Base-by-base conservation (phyloP, 2,888 invertebrate genomes). In the Galeruca laticollis region DNA sequence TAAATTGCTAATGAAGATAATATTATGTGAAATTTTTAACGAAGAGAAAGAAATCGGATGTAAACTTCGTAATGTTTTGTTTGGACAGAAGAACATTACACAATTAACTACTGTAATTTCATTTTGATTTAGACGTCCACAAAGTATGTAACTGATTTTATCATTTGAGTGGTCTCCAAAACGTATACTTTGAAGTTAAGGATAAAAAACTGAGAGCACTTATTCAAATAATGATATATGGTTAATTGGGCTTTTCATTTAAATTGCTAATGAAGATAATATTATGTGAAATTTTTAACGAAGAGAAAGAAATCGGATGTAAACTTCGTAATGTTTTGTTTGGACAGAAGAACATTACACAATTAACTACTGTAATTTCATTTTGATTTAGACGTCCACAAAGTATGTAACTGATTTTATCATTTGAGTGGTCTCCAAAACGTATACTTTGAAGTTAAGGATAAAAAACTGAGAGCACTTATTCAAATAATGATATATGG, bases 1-100 rank as follows among this genome's bases (percentile, higher is more conserved):
- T 47, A 15, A 47, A 47, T 47, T 47, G 47, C 47, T 47, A 47
- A 47, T 47, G 18, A 47, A 47, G 47, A 47, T 47, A n/a, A n/a
- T n/a, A n/a, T n/a, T n/a, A 15, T 47, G 47, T 47, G 47, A 47
- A 47, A 47, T 47, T 18, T 18, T 8, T 18, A 9, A 47, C 15
- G 2, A 8, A 18, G 15, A 15, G 9, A 47, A 47, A 47, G 15
- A 15, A 10, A 47, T 9, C 15, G 9, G 47, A 18, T 47, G 18
- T 18, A 18, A 6, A 15, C 18, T 47, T 47, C 15, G 47, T 10
- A 47, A 18, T 47, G 18, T 47, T 47, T 18, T 18, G 8, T 18
- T 47, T 47, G n/a, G 0, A 47, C n/a, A 47, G 2, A n/a, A 18
- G 9, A 18, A 47, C 9, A 6, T 8, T 2, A 5, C 47, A 47